Evolutionary conservation across 2,888 invertebrate genomes (phyloP).

Genomic region (Pammene fasciana): DNA sequence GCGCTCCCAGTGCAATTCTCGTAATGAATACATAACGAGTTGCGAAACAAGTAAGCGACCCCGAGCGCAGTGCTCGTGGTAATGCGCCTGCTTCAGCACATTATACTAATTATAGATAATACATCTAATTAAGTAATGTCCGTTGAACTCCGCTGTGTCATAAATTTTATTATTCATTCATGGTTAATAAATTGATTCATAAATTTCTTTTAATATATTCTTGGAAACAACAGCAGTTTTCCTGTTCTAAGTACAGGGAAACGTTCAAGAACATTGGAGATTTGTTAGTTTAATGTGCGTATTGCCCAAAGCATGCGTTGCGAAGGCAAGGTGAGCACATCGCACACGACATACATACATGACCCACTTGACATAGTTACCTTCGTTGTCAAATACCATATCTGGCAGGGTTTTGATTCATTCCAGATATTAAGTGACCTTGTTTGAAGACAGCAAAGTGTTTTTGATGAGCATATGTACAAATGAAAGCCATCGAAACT

Average conservation of each 20-base stretch:
- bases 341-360: constrained; percentile 23
- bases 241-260: neutral
- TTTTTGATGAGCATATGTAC: neutral
- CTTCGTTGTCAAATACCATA: constrained; percentile 8
- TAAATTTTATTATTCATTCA: neutral
- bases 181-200: neutral
- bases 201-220: neutral
- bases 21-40: constrained; percentile 41
- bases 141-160: neutral
- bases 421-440: neutral
- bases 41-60: constrained; percentile 29
- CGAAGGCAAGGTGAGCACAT: constrained; percentile 27
- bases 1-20: constrained; percentile 24
- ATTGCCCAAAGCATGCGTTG: constrained; percentile 7
- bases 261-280: neutral
- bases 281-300: constrained; percentile 6
- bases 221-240: neutral
- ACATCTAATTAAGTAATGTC: constrained; percentile 24
- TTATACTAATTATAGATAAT: constrained; percentile 17
- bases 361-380: constrained; percentile 30
- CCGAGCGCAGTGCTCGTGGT: constrained; percentile 14
- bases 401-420: neutral
- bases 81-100: constrained; percentile 15
- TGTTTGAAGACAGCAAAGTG: neutral
- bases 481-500: neutral